Conservation (phyloP, 1,140 invertebrate genomes). For the Macrobrachium nipponense region DNA sequence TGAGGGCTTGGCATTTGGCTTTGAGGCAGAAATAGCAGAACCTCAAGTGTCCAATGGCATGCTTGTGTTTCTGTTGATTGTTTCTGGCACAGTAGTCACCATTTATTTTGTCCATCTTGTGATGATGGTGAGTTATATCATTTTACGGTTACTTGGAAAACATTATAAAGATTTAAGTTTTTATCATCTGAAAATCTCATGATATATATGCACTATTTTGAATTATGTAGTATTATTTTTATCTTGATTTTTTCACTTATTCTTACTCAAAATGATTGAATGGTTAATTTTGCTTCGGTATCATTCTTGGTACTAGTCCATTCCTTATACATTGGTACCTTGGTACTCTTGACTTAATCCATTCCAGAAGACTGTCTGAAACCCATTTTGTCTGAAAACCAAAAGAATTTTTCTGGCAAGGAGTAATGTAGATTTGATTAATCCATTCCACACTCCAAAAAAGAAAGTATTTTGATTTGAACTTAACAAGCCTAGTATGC, state of each 20-base stretch:
- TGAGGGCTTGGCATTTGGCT: constrained; percentile 49
- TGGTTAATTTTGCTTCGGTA: no score
- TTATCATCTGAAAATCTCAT: not conserved
- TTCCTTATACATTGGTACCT: no score
- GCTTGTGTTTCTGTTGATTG: constrained; percentile 36
- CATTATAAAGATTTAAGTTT: not conserved
- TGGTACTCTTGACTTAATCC: no score
- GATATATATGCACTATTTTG: not conserved
- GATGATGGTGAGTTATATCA: constrained; percentile 40
- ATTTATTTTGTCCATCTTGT: constrained; percentile 44
- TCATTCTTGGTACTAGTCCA: no score
- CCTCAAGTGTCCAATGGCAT: constrained; percentile 37
- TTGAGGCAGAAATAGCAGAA: constrained; percentile 52
- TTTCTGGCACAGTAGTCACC: constrained; percentile 37
- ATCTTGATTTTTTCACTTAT: not conserved
- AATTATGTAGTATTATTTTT: not conserved
- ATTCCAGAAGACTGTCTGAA: no score
- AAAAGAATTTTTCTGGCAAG: no score
- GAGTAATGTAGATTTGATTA: no score
- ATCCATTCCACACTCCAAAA: no score
- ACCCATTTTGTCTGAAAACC: no score
- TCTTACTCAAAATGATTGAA: no score
- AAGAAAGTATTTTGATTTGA: no score
- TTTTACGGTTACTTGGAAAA: not conserved
- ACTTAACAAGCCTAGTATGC: no score